Evolutionary conservation across 2,113 vertebrate genomes (phyloP).

Genomic region (Gasterosteus aculeatus): DNA sequence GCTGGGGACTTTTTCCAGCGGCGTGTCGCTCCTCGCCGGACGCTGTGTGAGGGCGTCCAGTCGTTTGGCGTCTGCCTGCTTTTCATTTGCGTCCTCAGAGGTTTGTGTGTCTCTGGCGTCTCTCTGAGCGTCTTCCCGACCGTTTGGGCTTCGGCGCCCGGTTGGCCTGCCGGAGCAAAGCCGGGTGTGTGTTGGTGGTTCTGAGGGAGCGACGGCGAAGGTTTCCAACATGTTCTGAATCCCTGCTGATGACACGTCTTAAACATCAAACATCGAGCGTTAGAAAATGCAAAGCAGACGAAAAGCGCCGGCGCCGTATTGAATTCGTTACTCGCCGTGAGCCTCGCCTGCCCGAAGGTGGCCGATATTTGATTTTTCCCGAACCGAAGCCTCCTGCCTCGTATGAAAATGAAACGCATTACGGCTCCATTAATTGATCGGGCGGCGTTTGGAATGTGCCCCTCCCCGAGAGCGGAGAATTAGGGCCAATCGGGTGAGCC

Average conservation of each 20-base stretch:
- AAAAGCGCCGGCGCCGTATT: conserved; percentile 23
- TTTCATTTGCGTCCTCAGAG: too few species aligned
- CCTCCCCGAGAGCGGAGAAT: conserved; percentile 73
- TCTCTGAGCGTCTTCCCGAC: neutral
- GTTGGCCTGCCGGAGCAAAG: too few species aligned
- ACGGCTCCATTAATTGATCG: conserved; percentile 80
- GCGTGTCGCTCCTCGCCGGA: neutral
- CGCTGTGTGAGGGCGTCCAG: neutral
- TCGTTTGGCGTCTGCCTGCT: too few species aligned
- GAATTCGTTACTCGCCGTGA: conserved; percentile 38
- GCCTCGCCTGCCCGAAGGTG: conserved; percentile 56
- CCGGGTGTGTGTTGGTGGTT: too few species aligned
- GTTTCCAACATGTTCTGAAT: neutral
- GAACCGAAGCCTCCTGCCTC: conserved; percentile 47
- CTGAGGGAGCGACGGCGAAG: neutral
- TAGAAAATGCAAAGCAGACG: conserved; percentile 9
- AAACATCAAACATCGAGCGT: neutral
- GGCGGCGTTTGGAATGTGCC: conserved; percentile 76
- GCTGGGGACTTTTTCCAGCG: neutral
- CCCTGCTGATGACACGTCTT: neutral
- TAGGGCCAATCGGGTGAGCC: conserved; percentile 79
- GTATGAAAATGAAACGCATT: conserved; percentile 78
- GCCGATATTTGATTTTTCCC: conserved; percentile 59
- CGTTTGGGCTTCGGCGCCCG: too few species aligned
- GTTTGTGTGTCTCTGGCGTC: neutral